phyloP scores from a whole-genome alignment of 2,797 vertebrate genomes.

The Mus caroli region DNA sequence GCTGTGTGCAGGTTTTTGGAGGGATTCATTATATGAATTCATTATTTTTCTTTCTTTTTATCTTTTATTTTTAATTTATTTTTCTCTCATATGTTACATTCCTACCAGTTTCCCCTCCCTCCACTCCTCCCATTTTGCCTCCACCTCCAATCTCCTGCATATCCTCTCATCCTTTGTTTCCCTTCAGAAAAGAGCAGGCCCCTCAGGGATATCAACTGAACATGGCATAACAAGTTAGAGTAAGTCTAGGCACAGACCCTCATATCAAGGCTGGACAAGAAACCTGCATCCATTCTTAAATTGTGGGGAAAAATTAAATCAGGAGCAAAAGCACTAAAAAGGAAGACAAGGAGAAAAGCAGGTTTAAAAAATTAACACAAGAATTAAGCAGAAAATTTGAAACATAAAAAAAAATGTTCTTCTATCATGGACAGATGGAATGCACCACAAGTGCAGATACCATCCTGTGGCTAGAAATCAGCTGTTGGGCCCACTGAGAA shows the following conservation, averaged over 20 bases:
- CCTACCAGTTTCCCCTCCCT: background rate
- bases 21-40: background rate
- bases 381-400: background rate
- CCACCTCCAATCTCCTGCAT: too few relatives aligned
- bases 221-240: background rate
- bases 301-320: background rate
- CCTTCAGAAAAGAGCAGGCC: too few relatives aligned
- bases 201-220: background rate
- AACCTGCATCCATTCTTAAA: background rate
- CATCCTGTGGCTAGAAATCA: background rate
- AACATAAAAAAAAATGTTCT: background rate
- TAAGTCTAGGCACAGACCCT: background rate
- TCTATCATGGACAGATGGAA: background rate
- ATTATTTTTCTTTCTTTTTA: background rate
- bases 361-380: background rate
- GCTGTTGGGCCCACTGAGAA: background rate
- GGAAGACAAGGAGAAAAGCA: background rate
- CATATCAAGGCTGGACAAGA: background rate
- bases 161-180: too few relatives aligned
- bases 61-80: background rate
- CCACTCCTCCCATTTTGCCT: too few relatives aligned
- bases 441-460: background rate
- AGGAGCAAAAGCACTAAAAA: accelerated
- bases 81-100: background rate
- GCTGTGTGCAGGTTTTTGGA: background rate